phyloP scores from a whole-genome alignment of 92 coral and sea anemone genomes.

The Muricea muricata region DNA sequence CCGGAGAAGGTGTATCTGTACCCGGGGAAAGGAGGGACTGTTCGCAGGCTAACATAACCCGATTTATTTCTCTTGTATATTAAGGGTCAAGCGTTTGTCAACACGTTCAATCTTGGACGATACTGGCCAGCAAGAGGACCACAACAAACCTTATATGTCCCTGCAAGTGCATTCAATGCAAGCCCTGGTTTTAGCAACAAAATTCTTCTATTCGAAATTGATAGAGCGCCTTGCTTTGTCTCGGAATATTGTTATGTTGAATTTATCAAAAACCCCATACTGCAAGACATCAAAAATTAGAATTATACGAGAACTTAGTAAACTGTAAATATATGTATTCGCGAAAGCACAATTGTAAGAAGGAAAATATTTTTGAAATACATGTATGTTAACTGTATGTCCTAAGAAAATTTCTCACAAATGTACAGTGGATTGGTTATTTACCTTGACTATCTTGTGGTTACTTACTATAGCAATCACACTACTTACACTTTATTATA shows the following conservation, averaged over 20 bases:
- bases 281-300: neutral
- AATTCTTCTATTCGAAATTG: constrained; percentile 77
- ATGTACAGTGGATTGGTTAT: no score
- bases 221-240: constrained; percentile 79
- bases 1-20: no score
- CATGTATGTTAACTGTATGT: no score
- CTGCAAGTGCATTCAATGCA: constrained; percentile 73
- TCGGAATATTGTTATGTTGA: constrained; percentile 77
- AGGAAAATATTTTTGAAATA: no score
- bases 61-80: neutral
- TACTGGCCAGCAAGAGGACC: constrained; percentile 97
- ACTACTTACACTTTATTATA: no score
- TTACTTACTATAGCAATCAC: no score
- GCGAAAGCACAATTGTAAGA: no score
- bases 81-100: constrained; percentile 84
- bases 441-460: no score
- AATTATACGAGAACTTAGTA: neutral
- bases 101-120: constrained; percentile 88
- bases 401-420: no score
- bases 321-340: neutral
- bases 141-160: constrained; percentile 82
- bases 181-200: constrained; percentile 55
- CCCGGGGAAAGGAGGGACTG: no score
- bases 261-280: constrained; percentile 67
- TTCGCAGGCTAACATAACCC: neutral